Percentiles rank a stretch among this genome's conserved stretches.
phyloP scores from a whole-genome alignment of 2,888 invertebrate species.

The Oegoconia quadripuncta region DNA sequence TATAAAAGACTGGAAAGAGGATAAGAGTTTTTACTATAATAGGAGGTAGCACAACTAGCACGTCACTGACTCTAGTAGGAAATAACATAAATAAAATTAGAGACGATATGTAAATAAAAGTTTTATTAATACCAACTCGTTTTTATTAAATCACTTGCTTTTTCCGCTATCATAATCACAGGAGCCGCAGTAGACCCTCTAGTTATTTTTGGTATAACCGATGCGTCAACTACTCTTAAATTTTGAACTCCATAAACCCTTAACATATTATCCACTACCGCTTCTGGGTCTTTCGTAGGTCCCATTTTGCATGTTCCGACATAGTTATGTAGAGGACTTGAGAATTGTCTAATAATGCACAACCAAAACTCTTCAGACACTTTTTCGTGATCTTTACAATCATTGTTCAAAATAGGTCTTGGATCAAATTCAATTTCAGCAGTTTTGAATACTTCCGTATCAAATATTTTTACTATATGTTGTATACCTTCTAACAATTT shows the following conservation, averaged over 20 bases:
- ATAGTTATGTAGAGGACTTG: conserved; percentile 66
- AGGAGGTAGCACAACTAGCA: conserved; percentile 32
- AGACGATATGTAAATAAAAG: conserved; percentile 44
- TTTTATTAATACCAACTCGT: conserved; percentile 59
- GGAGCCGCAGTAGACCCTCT: conserved; percentile 68
- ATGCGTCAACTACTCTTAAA: conserved; percentile 64
- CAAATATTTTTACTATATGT: conserved; percentile 61
- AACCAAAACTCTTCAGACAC: conserved; percentile 67
- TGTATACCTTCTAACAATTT: conserved; percentile 66
- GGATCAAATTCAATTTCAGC: conserved; percentile 66
- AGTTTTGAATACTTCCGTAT: conserved; percentile 63
- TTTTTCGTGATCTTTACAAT: conserved; percentile 57
- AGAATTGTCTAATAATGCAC: conserved; percentile 69
- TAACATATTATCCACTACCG: conserved; percentile 60
- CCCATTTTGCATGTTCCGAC: conserved; percentile 74
- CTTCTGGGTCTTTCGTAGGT: conserved; percentile 50
- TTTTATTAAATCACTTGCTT: conserved; percentile 72
- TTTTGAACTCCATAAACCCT: conserved; percentile 57
- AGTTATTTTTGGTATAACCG: conserved; percentile 67
- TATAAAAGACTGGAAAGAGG: conserved; percentile 68
- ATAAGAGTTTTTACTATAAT: conserved; percentile 50
- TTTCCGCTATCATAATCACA: conserved; percentile 74
- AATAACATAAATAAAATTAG: no score
- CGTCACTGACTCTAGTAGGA: no score
- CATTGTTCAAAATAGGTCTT: conserved; percentile 55